Evolutionary conservation across 2,888 invertebrate genomes (phyloP), one percentile per base, ranked within the genome.

Genomic region (Xestoiulus laeticollis): DNA sequence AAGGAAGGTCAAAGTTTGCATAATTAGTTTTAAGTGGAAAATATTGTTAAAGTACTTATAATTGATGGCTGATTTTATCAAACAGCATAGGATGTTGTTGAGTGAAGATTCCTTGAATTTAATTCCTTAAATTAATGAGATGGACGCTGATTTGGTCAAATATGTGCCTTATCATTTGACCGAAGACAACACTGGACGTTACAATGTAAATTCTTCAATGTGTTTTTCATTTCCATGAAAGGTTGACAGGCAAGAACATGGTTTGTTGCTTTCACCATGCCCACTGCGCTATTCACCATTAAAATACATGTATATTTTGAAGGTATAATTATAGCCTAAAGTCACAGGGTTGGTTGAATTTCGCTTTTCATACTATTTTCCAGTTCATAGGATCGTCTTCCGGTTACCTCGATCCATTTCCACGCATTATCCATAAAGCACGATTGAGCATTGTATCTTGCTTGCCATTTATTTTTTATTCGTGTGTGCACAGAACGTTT

Each of bases 331-430:
- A 78, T 78, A 78, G 78, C 30, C 30, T 78, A 30, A 78, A 26
- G 78, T 78, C 30, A 12, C 78, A 78, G 78, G 78, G 78, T 78
- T 78, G 78, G 78, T 30, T 78, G 78, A 78, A 78, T 78, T 78
- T 78, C 78, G 78, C 78, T 78, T 78, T 68, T 78, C 78, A 78
- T 78, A 78, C 78, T 30, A 78, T 78, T 78, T 78, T 78, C 78
- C 78, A 78, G 78, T 78, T 78, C 78, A 78, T 78, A 78, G 78
- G 78, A 78, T 26, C 78, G 78, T 78, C 78, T 78, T 78, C 78
- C 78, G 78, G 78, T 78, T 78, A 78, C 78, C 78, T 78, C 78
- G 78, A 78, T 78, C 78, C 30, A 78, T 78, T 78, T 78, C 78
- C 78, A 78, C 78, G 78, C 78, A 30, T 78, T 78, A 78, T 78